Percentiles rank a stretch among this genome's conserved stretches.
These are phyloP conservation scores for Erebia ligea DNA, from an alignment of 2,888 invertebrate species.

Conservation along the genomic window DNA sequence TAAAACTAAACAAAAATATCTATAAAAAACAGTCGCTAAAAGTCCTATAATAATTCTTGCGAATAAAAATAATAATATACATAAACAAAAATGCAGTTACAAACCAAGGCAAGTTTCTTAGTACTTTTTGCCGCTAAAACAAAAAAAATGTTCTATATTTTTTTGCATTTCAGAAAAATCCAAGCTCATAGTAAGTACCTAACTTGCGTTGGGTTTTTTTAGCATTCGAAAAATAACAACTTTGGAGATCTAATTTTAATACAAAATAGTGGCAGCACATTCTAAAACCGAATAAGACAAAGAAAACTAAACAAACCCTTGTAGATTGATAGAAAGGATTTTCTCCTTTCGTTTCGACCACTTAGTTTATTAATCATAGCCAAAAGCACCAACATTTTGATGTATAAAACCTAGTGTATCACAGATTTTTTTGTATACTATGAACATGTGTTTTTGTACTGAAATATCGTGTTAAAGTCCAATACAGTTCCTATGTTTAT, in stretches of 20 bases:
- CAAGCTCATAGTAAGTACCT: not conserved
- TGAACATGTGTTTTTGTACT: not conserved
- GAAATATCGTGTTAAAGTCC: not conserved
- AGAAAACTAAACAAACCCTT: not conserved
- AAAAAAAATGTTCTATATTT: not conserved
- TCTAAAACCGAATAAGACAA: not conserved
- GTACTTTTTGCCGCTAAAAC: too few species aligned
- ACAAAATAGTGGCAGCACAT: not conserved
- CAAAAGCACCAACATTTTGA: constrained; percentile 3
- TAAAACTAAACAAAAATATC: constrained; percentile 15
- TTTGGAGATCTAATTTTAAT: not conserved
- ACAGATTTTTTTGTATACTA: not conserved
- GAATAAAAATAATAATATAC: not conserved
- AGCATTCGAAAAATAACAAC: not conserved
- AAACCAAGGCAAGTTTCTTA: not conserved
- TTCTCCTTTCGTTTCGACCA: not conserved
- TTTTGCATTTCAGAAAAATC: not conserved
- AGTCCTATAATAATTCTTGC: not conserved
- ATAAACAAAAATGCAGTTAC: not conserved
- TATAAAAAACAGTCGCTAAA: constrained; percentile 7
- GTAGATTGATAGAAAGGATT: not conserved
- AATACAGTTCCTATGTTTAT: not conserved
- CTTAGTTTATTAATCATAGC: not conserved
- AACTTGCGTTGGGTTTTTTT: not conserved
- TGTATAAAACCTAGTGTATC: not conserved